phyloP scores from a whole-genome alignment of 1,140 invertebrate species.

The Fopius arisanus region DNA sequence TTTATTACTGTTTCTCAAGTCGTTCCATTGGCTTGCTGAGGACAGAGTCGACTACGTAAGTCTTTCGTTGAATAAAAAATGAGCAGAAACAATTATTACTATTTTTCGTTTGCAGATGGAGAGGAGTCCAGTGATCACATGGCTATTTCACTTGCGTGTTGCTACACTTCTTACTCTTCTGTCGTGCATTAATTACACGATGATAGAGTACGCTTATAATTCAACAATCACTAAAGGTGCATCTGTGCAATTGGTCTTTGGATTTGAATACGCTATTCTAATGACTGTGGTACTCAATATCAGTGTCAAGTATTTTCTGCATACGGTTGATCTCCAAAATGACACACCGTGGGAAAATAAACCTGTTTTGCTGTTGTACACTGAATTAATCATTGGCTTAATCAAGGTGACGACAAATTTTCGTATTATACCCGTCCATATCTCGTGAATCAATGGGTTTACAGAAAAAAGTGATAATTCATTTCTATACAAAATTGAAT shows the following conservation, averaged over 20 bases:
- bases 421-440: too few species aligned
- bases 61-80: neutral
- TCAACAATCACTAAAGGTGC: conserved; percentile 94
- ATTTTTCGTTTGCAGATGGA: conserved; percentile 82
- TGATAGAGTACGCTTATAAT: conserved; percentile 94
- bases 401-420: conserved; percentile 72
- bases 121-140: conserved; percentile 95
- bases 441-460: conserved; percentile 46
- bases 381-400: conserved; percentile 93
- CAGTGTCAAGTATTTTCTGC: conserved; percentile 93
- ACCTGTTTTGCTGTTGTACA: conserved; percentile 95
- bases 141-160: conserved; percentile 94
- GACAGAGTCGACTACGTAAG: conserved; percentile 98
- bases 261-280: conserved; percentile 99
- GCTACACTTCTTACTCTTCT: conserved; percentile 84
- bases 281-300: conserved; percentile 94
- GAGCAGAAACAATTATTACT: neutral
- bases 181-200: conserved; percentile 84
- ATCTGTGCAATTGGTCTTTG: conserved; percentile 98
- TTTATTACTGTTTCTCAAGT: conserved; percentile 95
- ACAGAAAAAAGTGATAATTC: neutral
- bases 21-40: conserved; percentile 99
- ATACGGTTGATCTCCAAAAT: conserved; percentile 92
- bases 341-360: conserved; percentile 99
- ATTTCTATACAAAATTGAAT: neutral